These are phyloP conservation scores for Botia almorhae DNA, from an alignment of 2,797 vertebrate genomes.

Conservation along the genomic window DNA sequence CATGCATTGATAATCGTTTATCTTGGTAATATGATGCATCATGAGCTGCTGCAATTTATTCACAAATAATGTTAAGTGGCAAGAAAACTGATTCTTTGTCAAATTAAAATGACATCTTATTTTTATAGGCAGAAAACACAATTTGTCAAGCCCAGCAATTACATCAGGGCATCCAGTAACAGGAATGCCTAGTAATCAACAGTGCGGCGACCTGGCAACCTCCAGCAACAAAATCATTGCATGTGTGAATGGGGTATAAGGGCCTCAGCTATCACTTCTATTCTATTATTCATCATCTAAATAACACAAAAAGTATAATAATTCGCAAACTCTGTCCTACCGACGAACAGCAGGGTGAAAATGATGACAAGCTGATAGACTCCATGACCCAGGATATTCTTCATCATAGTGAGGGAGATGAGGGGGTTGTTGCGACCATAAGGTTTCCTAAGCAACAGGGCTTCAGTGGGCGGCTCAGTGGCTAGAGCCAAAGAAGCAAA, in stretches of 20 bases:
- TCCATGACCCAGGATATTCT: slow-evolving; percentile 90
- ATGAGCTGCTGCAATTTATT: not conserved
- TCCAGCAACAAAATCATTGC: not conserved
- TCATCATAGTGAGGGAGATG: slow-evolving; percentile 94
- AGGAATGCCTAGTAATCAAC: not conserved
- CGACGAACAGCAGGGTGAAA: slow-evolving; percentile 89
- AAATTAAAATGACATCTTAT: not conserved
- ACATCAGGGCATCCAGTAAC: not conserved
- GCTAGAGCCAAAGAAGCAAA: slow-evolving; percentile 92
- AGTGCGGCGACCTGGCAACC: not conserved
- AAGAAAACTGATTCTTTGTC: not conserved
- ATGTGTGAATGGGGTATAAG: not conserved
- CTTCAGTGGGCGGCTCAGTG: slow-evolving; percentile 90
- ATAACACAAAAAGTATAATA: slow-evolving; percentile 10
- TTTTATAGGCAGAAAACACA: not conserved
- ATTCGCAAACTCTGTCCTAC: slow-evolving; percentile 65
- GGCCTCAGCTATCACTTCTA: not conserved
- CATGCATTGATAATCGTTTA: not conserved
- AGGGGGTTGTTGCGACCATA: slow-evolving; percentile 92
- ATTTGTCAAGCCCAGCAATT: not conserved
- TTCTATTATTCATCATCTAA: not conserved
- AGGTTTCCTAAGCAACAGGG: slow-evolving; percentile 87
- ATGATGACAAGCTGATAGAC: slow-evolving; percentile 91
- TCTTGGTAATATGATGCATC: slow-evolving; percentile 1
- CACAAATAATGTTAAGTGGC: not conserved